Conservation (phyloP, 2,113 vertebrate genomes). For the Cheirogaleus medius region DNA sequence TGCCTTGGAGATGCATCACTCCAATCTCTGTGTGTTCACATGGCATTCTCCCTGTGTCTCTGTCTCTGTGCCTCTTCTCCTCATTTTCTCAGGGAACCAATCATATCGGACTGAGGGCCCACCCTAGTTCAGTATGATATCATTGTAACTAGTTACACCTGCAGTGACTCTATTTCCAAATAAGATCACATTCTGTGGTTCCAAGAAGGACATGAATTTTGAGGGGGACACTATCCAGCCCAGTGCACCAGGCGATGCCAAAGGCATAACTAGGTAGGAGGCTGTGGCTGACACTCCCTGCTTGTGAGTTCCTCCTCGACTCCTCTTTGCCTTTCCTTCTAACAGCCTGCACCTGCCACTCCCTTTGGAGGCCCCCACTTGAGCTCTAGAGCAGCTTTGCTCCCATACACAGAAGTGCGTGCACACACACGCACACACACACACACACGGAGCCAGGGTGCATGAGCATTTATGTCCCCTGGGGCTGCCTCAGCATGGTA, state of each 20-base stretch:
- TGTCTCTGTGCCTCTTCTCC: not conserved
- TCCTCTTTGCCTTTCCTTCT: not conserved
- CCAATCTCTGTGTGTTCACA: not conserved
- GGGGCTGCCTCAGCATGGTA: not conserved
- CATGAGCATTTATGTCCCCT: not conserved
- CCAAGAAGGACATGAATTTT: not conserved
- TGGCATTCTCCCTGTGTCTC: not conserved
- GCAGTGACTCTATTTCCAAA: not conserved
- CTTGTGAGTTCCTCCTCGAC: not conserved
- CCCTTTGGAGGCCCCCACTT: not conserved
- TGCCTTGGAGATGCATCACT: not conserved
- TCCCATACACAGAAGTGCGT: too few species aligned
- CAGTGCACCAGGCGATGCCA: rapidly evolving
- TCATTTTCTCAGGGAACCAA: not conserved
- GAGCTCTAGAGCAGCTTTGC: not conserved
- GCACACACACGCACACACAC: not conserved
- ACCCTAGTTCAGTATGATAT: not conserved
- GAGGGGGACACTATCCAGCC: not conserved
- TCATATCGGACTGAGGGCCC: not conserved
- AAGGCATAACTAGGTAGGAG: not conserved
- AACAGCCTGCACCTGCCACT: not conserved
- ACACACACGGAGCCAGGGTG: not conserved
- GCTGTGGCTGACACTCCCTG: not conserved
- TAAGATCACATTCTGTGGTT: not conserved
- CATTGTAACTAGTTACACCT: not conserved